These are phyloP conservation scores for Anniella stebbinsi DNA, from an alignment of 2,797 vertebrate genomes.

Conservation along the genomic window DNA sequence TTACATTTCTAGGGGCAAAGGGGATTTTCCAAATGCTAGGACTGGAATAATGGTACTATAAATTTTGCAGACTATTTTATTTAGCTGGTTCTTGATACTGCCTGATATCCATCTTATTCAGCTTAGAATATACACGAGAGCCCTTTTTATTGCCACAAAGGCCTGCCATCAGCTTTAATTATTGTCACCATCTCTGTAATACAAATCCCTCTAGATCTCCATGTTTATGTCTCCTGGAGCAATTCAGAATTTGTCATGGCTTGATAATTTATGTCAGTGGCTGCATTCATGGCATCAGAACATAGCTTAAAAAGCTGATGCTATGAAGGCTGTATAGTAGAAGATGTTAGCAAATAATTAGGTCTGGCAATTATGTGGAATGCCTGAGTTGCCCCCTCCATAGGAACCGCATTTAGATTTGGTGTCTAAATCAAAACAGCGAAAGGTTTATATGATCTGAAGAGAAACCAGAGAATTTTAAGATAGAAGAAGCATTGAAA, in stretches of 20 bases:
- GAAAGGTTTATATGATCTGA: too few species aligned
- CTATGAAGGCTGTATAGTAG: background rate
- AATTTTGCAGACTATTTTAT: conserved; percentile 6
- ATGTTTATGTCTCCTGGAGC: background rate
- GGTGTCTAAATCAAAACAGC: background rate
- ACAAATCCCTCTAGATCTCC: background rate
- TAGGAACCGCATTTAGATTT: background rate
- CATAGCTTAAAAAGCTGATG: background rate
- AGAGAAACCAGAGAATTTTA: too few species aligned
- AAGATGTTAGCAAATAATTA: background rate
- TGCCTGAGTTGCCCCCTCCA: background rate
- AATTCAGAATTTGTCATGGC: background rate
- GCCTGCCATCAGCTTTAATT: conserved; percentile 11
- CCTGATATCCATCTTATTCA: background rate
- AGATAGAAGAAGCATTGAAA: too few species aligned
- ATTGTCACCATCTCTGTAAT: background rate
- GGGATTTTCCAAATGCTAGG: background rate
- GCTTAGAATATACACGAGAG: background rate
- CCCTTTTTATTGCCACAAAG: background rate
- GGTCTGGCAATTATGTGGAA: background rate
- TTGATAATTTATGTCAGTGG: conserved; percentile 15
- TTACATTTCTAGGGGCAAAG: conserved; percentile 1
- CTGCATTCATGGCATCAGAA: conserved; percentile 3
- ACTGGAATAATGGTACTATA: background rate
- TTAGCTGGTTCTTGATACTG: background rate